A percentile compares a stretch with the other conserved stretches of the same genome.
phyloP scores from a whole-genome alignment of 2,797 vertebrate genomes.

The Sebastes cheni region DNA sequence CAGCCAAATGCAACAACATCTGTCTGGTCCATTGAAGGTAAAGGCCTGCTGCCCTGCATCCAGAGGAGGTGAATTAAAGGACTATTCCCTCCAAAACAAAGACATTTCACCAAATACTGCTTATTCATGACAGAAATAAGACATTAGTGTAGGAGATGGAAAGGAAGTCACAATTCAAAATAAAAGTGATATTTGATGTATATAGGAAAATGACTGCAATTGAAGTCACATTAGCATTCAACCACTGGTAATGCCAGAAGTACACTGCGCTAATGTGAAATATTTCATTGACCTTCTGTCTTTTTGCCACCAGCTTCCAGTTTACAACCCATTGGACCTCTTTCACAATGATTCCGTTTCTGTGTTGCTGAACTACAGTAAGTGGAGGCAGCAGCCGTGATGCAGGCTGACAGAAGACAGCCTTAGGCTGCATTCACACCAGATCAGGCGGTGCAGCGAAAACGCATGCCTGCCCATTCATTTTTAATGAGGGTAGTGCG shows the following conservation, averaged over 20 bases:
- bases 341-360: background rate
- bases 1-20: conserved; percentile 17
- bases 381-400: background rate
- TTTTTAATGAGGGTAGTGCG: no score
- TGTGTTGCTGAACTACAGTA: background rate
- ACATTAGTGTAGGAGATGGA: no score
- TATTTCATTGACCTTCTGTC: background rate
- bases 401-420: background rate
- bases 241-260: background rate
- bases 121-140: background rate
- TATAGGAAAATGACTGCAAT: background rate
- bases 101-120: background rate
- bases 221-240: background rate
- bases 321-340: background rate
- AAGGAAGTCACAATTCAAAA: background rate
- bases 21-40: background rate
- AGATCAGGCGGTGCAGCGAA: no score
- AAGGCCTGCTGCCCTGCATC: background rate
- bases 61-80: background rate
- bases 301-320: background rate
- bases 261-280: background rate
- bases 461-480: no score
- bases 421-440: background rate
- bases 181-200: background rate
- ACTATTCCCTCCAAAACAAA: background rate